phyloP scores from a whole-genome alignment of 2,888 invertebrate species.

The Physocephala rufipes region DNA sequence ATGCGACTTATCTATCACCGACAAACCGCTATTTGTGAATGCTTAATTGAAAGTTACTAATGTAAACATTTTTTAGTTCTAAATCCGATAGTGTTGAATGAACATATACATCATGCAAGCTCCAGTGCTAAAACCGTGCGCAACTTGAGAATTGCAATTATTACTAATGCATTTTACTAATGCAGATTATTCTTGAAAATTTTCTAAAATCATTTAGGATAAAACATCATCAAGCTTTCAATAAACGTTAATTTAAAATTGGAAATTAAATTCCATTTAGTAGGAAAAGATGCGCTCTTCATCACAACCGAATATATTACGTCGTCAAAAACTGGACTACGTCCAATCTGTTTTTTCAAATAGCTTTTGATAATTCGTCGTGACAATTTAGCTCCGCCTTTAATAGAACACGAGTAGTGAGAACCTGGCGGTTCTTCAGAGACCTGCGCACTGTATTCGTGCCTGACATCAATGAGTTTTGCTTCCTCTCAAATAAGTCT shows the following conservation, averaged over 20 bases:
- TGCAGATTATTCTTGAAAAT: no score
- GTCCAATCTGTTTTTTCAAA: not conserved
- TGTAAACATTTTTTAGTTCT: conserved; percentile 61
- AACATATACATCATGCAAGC: conserved; percentile 45
- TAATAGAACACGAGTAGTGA: not conserved
- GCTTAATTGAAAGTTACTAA: conserved; percentile 61
- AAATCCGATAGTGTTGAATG: conserved; percentile 55
- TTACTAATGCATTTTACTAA: conserved; percentile 36
- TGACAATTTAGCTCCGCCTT: conserved; percentile 11
- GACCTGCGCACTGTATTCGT: conserved; percentile 19
- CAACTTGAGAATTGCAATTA: conserved; percentile 40
- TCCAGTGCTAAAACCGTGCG: conserved; percentile 13
- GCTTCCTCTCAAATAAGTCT: conserved; percentile 26
- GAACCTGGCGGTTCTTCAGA: not conserved
- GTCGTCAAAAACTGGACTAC: no score
- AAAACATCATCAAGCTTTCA: no score
- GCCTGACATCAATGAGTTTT: not conserved
- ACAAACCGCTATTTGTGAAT: conserved; percentile 53
- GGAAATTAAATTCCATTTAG: not conserved
- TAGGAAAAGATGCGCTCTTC: no score
- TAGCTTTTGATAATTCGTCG: no score
- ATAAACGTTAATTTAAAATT: no score
- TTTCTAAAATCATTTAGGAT: not conserved
- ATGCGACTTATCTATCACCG: no score
- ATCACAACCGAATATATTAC: no score